Conservation (phyloP, 2,888 invertebrate genomes). For the Eristalinus aeneus region DNA sequence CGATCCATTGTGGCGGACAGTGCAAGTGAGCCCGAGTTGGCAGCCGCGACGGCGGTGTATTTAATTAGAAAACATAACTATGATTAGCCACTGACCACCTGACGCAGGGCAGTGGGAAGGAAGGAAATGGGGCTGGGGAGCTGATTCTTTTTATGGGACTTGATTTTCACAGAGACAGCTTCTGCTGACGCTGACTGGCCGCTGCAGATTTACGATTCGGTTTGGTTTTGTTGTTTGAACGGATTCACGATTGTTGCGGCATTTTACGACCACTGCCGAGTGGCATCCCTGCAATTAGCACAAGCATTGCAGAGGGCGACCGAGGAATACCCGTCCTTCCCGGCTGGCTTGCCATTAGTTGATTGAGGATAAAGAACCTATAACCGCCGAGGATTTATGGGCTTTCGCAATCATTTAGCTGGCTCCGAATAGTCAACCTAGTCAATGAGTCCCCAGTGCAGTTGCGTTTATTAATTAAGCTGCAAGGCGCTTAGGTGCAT, state of each 20-base stretch:
- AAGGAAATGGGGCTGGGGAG: background rate
- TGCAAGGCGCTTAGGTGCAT: background rate
- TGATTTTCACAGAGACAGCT: slow-evolving; percentile 27
- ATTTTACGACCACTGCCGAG: slow-evolving; percentile 20
- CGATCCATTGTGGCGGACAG: slow-evolving; percentile 35
- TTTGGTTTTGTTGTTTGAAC: slow-evolving; percentile 14
- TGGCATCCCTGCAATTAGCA: slow-evolving; percentile 42
- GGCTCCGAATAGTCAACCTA: background rate
- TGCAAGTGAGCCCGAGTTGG: background rate
- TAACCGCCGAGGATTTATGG: background rate
- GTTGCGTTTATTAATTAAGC: background rate
- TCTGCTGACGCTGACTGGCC: slow-evolving; percentile 23
- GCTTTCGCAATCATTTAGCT: background rate
- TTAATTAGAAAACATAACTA: background rate
- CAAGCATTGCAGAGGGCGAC: background rate
- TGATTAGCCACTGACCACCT: slow-evolving; percentile 1
- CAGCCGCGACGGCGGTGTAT: background rate
- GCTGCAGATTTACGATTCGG: slow-evolving; percentile 19
- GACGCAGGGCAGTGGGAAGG: background rate
- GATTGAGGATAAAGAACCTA: slow-evolving; percentile 13
- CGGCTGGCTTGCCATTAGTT: slow-evolving; percentile 26
- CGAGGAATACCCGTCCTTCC: background rate
- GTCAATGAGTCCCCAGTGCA: background rate
- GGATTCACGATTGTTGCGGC: slow-evolving; percentile 4
- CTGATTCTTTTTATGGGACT: slow-evolving; percentile 40